Conservation (phyloP, 1,140 invertebrate species). For the Melitaea cinxia region DNA sequence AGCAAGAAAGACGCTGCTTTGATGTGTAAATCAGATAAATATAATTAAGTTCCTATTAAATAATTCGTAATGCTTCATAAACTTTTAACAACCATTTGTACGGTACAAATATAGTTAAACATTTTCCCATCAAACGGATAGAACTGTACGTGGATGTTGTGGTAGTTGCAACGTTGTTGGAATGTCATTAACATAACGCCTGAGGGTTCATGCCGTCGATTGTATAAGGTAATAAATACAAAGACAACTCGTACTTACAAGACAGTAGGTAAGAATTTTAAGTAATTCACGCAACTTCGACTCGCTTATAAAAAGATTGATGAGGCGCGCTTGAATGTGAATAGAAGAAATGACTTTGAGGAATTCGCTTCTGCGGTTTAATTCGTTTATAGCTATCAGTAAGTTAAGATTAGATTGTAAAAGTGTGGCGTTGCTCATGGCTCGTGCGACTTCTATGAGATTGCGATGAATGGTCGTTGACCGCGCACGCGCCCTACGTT, state of each 20-base stretch:
- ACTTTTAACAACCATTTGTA: background rate
- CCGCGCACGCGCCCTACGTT: constrained; percentile 15
- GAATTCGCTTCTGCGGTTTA: background rate
- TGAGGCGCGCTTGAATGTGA: background rate
- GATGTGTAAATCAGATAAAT: background rate
- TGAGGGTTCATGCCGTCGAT: constrained; percentile 28
- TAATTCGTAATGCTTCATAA: background rate
- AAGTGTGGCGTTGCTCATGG: constrained; percentile 1
- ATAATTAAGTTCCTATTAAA: background rate
- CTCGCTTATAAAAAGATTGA: background rate
- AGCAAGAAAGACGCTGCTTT: background rate
- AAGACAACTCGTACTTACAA: constrained; percentile 15
- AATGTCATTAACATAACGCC: constrained; percentile 39
- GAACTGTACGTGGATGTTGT: constrained; percentile 16
- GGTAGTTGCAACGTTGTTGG: constrained; percentile 12
- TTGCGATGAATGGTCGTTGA: constrained; percentile 19
- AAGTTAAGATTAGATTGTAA: constrained; percentile 7
- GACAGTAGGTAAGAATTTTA: constrained; percentile 22
- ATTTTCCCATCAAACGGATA: constrained; percentile 13
- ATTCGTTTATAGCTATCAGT: background rate
- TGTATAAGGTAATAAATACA: constrained; percentile 35
- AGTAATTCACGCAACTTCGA: constrained; percentile 1
- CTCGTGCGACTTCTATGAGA: constrained; percentile 16
- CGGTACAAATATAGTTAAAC: background rate
- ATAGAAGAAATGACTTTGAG: background rate